Conservation (phyloP, 2,113 vertebrate genomes). For the Anas platyrhynchos region DNA sequence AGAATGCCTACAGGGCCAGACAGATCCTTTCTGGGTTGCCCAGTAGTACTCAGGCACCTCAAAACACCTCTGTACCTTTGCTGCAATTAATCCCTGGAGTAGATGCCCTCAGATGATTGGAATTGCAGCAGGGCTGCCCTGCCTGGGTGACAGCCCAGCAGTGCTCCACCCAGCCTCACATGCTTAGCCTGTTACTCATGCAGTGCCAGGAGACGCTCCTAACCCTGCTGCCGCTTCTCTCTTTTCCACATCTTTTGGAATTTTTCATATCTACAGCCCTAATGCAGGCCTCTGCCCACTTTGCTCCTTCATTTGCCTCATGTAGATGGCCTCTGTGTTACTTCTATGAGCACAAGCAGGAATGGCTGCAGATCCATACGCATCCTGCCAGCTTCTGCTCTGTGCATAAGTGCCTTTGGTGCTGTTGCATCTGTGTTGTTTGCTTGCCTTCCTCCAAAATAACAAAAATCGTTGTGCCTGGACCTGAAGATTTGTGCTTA, state of each 20-base stretch:
- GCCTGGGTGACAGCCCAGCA: background rate
- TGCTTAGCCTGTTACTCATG: conserved; percentile 41
- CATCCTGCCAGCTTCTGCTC: background rate
- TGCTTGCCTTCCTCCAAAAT: background rate
- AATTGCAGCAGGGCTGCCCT: background rate
- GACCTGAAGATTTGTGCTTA: background rate
- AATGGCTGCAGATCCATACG: background rate
- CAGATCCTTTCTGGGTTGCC: background rate
- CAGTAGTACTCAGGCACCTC: background rate
- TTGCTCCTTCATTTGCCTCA: background rate
- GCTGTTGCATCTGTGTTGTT: background rate
- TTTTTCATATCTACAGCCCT: background rate
- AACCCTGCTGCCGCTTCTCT: background rate
- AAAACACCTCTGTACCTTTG: background rate
- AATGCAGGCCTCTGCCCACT: background rate
- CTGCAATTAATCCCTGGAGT: background rate
- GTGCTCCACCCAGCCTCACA: background rate
- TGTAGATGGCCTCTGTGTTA: background rate
- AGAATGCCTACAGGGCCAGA: background rate
- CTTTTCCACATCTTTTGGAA: background rate
- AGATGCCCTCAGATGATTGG: conserved; percentile 1
- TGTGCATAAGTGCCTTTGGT: background rate
- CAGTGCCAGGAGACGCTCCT: background rate
- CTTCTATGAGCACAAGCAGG: background rate
- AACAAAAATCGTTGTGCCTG: background rate